A percentile compares a stretch with the other conserved stretches of the same genome.
Evolutionary conservation across 2,113 vertebrate species (phyloP).

Genomic region (Ameiurus melas): DNA sequence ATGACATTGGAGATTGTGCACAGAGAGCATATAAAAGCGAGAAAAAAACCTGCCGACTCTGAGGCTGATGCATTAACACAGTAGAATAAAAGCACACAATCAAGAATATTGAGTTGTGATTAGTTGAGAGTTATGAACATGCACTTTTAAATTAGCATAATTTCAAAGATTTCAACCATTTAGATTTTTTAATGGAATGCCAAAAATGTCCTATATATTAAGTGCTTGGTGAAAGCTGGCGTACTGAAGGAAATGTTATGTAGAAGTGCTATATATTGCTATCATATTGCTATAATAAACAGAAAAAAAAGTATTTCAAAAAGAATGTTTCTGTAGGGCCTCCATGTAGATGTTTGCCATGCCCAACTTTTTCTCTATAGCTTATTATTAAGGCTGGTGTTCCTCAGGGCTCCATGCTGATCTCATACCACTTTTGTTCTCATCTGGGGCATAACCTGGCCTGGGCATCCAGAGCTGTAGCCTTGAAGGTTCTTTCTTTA

Average conservation of each 20-base stretch:
- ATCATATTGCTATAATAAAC: neutral
- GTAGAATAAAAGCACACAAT: neutral
- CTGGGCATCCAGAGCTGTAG: too few species aligned
- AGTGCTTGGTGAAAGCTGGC: neutral
- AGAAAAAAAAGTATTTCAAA: neutral
- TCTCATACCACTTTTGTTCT: neutral
- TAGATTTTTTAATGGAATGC: neutral
- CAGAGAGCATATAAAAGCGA: neutral
- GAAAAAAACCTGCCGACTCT: neutral
- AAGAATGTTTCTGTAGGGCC: neutral
- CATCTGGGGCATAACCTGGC: too few species aligned
- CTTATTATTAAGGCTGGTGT: neutral
- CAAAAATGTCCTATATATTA: neutral
- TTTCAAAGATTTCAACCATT: neutral
- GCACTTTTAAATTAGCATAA: neutral
- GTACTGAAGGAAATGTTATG: neutral
- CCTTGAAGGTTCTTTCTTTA: too few species aligned
- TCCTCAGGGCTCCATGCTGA: neutral
- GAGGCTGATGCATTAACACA: neutral
- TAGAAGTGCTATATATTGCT: neutral
- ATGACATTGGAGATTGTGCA: neutral
- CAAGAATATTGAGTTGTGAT: neutral
- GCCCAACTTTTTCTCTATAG: neutral
- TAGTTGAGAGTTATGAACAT: neutral
- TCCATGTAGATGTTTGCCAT: neutral